A percentile compares a stretch with the other conserved stretches of the same genome.
Conservation (phyloP, 1,140 invertebrate species). For the Brachionus sp. region DNA sequence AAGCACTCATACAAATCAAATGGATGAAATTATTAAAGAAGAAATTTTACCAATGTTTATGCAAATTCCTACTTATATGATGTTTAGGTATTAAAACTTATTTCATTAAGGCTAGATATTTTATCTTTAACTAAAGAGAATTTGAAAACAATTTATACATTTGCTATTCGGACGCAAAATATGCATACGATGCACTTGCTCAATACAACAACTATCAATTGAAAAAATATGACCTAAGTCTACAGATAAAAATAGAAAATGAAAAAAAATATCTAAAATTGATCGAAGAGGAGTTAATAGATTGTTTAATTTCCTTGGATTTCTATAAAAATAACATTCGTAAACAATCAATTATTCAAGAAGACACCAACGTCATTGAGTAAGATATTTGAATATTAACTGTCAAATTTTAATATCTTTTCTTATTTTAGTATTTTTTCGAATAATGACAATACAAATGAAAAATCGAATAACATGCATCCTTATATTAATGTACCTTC, state of each 20-base stretch:
- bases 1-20: constrained; percentile 10
- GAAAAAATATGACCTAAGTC: neutral
- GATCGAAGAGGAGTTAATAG: constrained; percentile 30
- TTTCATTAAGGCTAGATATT: neutral
- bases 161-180: constrained; percentile 13
- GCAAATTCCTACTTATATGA: neutral
- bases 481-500: constrained; percentile 24
- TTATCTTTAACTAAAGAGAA: neutral
- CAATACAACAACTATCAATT: constrained; percentile 33
- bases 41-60: constrained; percentile 7
- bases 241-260: constrained; percentile 12
- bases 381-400: neutral
- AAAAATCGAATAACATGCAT: neutral
- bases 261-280: constrained; percentile 24
- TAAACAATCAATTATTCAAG: neutral
- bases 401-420: neutral
- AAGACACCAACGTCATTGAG: neutral
- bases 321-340: constrained; percentile 24
- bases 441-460: neutral
- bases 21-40: constrained; percentile 23
- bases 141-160: constrained; percentile 4
- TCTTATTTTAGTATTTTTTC: neutral
- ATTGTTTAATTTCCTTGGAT: constrained; percentile 12
- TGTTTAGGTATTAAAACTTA: neutral
- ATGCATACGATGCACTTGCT: constrained; percentile 35